A percentile compares a stretch with the other conserved stretches of the same genome.
These are phyloP conservation scores for Neolamprologus cancellatus DNA, from an alignment of 2,113 vertebrate species.

Conservation along the genomic window DNA sequence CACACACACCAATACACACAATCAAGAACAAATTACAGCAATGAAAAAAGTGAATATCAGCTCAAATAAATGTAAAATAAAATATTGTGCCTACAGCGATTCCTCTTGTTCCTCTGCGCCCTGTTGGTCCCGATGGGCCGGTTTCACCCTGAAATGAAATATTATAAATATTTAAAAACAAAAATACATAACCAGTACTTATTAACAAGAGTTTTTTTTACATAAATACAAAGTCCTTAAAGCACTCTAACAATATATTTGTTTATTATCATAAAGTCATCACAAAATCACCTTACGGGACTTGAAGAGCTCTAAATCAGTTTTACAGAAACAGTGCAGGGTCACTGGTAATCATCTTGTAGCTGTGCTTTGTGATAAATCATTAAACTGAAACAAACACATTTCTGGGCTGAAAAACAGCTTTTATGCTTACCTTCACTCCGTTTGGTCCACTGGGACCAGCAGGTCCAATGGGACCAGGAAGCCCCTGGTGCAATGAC, in stretches of 20 bases:
- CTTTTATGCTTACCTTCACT: conserved; percentile 80
- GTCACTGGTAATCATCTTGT: not conserved
- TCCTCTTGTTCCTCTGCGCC: conserved; percentile 88
- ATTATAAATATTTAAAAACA: conserved; percentile 13
- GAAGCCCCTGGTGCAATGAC: conserved; percentile 78
- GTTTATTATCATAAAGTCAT: not conserved
- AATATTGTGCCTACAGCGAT: conserved; percentile 79
- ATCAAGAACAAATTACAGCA: not conserved
- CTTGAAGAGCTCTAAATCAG: not conserved
- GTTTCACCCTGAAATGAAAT: conserved; percentile 82
- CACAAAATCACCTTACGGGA: not conserved
- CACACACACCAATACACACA: not conserved
- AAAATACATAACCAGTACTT: not conserved
- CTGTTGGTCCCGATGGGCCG: conserved; percentile 84
- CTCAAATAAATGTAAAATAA: not conserved
- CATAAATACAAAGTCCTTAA: not conserved
- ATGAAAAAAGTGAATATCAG: not conserved
- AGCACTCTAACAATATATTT: not conserved
- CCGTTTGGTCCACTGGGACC: conserved; percentile 85
- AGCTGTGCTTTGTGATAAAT: not conserved
- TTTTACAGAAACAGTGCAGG: not conserved
- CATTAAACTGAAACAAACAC: not conserved
- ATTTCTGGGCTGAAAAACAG: not conserved
- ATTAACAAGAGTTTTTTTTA: not conserved
- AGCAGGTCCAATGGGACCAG: conserved; percentile 85